Evolutionary conservation across 1,140 invertebrate species (phyloP).

Genomic region (Drosophila serrata): DNA sequence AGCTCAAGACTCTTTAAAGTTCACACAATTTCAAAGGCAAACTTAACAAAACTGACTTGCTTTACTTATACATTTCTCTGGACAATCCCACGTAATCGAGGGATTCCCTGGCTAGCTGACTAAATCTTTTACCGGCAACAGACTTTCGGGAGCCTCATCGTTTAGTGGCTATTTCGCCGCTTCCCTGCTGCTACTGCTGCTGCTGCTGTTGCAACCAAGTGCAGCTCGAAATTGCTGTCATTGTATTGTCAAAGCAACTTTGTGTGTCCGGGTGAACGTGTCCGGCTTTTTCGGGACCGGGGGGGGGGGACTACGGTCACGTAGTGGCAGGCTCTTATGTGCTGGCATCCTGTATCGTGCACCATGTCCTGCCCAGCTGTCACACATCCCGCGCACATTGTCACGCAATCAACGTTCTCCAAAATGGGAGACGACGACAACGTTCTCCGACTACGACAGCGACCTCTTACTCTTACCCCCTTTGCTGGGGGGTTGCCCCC

Average conservation of each 20-base stretch:
- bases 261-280: slow-evolving; percentile 34
- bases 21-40: neutral
- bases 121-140: slow-evolving; percentile 12
- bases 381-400: slow-evolving; percentile 65
- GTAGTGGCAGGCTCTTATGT: slow-evolving; percentile 5
- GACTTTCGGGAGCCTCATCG: slow-evolving; percentile 16
- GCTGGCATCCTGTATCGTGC: slow-evolving; percentile 30
- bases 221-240: slow-evolving; percentile 33
- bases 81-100: slow-evolving; percentile 3
- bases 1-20: neutral
- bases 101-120: neutral
- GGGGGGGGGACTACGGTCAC: slow-evolving; percentile 7
- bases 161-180: slow-evolving; percentile 14
- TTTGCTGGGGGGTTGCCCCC: no score
- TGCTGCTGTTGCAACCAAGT: neutral
- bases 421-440: slow-evolving; percentile 2
- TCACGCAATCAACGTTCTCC: slow-evolving; percentile 55
- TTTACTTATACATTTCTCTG: neutral
- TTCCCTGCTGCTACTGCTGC: neutral
- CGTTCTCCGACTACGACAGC: neutral
- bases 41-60: neutral
- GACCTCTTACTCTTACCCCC: no score
- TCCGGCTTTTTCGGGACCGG: slow-evolving; percentile 1
- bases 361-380: slow-evolving; percentile 61
- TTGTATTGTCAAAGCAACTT: slow-evolving; percentile 41